Evolutionary conservation across 2,113 vertebrate species (phyloP), one percentile per base, ranked within the genome.

Genomic region (Corydoras maculifer): DNA sequence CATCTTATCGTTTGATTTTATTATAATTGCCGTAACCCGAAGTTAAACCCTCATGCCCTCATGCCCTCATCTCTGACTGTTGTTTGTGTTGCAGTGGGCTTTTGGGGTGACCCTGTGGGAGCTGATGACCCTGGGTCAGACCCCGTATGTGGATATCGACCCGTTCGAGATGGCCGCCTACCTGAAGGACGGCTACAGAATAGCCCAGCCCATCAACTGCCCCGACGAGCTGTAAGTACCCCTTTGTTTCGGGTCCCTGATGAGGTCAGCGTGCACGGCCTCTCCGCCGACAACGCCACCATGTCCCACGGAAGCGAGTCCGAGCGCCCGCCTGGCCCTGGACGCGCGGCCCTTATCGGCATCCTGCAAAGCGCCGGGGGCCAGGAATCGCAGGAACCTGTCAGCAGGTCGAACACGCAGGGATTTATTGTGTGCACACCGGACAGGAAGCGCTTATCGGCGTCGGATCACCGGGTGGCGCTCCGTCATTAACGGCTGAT

Each of bases 91-190:
- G 49, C 84, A 99, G 97, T 99, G 97, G 97, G 96, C 96, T 66
- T 99, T 99, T 0, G 97, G 97, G 64, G 97, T 99, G 77, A 94
- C 93, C 0, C 86, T 99, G 77, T 99, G 97, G 97, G 97, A 99
- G 76, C 88, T 99, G 79, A 99, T 99, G 97, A 99, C 97, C 3
- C 84, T 99, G 83, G 96, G 97, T 55, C 97, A 99, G 87, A 98
- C 96, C 0, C 97, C 97, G 0, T 99, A 99, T 1, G 94, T 98
- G 3, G 97, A 99, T 83, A 97, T 99, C 0, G 96, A 99, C 84
- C 97, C 97, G 31, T 99, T 99, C 49, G 97, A 99, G 89, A 99
- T 99, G 96, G 96, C 95, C 0, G 95, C 95, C 3, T 99, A 99
- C 84, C 87, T 99, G 82, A 99, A 99, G 85, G 97, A 99, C 2